Evolutionary conservation across 1,140 invertebrate species (phyloP).

Genomic region (Nephila pilipes): DNA sequence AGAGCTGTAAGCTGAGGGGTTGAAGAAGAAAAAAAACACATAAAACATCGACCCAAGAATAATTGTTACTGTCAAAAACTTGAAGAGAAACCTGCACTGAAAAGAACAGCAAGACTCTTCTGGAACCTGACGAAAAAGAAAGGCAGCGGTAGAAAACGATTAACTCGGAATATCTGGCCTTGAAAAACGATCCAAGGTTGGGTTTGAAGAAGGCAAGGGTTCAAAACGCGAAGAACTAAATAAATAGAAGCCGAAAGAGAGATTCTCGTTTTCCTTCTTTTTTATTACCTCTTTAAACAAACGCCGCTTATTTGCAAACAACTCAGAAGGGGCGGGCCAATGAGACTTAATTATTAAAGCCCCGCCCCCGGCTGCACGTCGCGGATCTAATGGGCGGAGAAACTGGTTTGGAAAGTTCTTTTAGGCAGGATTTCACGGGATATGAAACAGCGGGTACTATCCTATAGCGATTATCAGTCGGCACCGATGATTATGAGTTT

Average conservation of each 20-base stretch:
- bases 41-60: not conserved
- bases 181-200: conserved; percentile 54
- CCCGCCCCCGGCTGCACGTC: conserved; percentile 58
- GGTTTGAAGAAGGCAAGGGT: conserved; percentile 11
- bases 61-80: not conserved
- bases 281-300: conserved; percentile 48
- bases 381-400: conserved; percentile 52
- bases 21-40: not conserved
- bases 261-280: conserved; percentile 11
- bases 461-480: not conserved
- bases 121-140: not conserved
- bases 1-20: not conserved
- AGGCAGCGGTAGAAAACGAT: conserved; percentile 27
- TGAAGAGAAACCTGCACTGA: not conserved
- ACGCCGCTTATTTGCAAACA: conserved; percentile 73
- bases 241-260: not conserved
- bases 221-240: not conserved
- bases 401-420: conserved; percentile 21
- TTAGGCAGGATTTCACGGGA: not conserved
- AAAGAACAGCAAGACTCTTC: not conserved
- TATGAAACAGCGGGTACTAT: not conserved
- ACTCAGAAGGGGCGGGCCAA: conserved; percentile 56
- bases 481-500: not conserved
- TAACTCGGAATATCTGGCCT: conserved; percentile 43
- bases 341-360: conserved; percentile 64